Conservation (phyloP, 2,797 vertebrate species). For the Perodicticus potto region DNA sequence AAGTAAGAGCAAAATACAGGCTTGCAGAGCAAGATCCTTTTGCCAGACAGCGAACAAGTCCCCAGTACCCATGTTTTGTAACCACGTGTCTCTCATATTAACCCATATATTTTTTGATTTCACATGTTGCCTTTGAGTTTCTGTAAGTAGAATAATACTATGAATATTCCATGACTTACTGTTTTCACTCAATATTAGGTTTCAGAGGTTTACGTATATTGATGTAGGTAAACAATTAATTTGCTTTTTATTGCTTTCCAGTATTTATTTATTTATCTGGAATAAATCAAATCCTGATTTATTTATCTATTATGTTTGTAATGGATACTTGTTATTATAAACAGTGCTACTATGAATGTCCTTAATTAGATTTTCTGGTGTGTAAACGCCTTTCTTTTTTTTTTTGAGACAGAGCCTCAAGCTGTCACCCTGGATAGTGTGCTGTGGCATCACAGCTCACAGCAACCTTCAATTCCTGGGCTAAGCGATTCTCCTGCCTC, state of each 20-base stretch:
- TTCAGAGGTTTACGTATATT: neutral
- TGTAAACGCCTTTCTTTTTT: neutral
- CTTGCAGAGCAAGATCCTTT: neutral
- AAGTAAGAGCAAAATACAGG: too few relatives aligned
- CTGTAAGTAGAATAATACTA: neutral
- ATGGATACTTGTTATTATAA: neutral
- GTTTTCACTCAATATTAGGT: neutral
- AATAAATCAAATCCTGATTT: neutral
- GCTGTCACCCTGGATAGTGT: too few relatives aligned
- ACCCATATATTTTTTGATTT: neutral
- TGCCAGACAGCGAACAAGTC: too few relatives aligned
- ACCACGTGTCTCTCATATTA: neutral
- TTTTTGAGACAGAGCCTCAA: too few relatives aligned
- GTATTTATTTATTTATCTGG: neutral
- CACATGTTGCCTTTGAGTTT: neutral
- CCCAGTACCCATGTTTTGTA: neutral
- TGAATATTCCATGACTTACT: neutral
- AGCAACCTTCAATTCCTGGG: too few relatives aligned
- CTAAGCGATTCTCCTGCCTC: too few relatives aligned
- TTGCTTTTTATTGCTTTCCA: neutral
- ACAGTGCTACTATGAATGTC: neutral
- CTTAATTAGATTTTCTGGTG: neutral
- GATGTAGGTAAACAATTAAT: neutral
- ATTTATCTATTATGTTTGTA: constrained; percentile 1
- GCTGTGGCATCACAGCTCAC: too few relatives aligned